phyloP scores from a whole-genome alignment of 2,113 vertebrate genomes.

The Equus przewalskii region DNA sequence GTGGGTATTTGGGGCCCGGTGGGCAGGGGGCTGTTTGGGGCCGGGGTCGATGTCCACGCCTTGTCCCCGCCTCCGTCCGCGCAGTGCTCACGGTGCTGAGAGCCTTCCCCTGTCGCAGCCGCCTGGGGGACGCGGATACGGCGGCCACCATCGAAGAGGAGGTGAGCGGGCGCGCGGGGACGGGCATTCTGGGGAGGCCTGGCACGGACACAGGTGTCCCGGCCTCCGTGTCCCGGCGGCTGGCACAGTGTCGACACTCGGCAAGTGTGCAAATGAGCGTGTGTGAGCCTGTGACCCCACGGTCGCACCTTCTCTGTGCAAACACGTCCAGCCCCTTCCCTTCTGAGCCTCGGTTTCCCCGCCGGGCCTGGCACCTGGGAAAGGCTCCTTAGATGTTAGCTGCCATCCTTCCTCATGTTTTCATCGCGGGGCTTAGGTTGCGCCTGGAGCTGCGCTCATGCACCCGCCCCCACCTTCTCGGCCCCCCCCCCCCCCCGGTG shows the following conservation, averaged over 20 bases:
- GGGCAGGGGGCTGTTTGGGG: not conserved
- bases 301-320: not conserved
- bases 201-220: not conserved
- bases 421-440: fast-evolving
- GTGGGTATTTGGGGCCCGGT: conserved; percentile 86
- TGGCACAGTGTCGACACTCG: not conserved
- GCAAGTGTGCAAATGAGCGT: not conserved
- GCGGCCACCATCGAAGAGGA: conserved; percentile 94
- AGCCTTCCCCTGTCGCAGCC: conserved; percentile 96
- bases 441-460: not conserved
- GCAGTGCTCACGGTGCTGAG: conserved; percentile 95
- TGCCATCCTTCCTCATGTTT: not conserved
- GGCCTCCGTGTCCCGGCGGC: not conserved
- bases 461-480: not conserved
- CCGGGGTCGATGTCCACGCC: fast-evolving
- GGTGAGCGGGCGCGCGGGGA: conserved; percentile 83
- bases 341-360: not conserved
- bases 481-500: not conserved
- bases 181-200: not conserved
- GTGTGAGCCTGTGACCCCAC: not conserved
- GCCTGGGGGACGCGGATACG: conserved; percentile 91
- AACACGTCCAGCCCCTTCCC: fast-evolving
- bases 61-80: not conserved
- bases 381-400: not conserved
- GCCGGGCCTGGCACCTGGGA: not conserved